Percentiles rank a stretch among this genome's conserved stretches.
Evolutionary conservation across 2,888 invertebrate genomes (phyloP).

Genomic region (Fragum sueziense): DNA sequence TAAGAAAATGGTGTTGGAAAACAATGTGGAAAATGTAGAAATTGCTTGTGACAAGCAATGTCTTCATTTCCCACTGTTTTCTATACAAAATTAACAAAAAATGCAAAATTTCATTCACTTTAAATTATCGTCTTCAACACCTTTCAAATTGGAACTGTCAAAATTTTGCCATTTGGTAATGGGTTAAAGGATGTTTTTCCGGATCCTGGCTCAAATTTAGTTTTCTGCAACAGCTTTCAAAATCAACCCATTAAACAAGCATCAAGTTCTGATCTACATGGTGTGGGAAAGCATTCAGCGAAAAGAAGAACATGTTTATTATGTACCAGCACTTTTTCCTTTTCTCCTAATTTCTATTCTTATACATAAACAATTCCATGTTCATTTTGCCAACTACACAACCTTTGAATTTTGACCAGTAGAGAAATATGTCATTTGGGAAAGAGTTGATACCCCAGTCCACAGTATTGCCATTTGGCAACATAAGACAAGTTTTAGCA

Average conservation of each 20-base stretch:
- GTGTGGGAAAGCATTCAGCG: background rate
- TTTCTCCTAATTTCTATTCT: background rate
- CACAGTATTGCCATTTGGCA: background rate
- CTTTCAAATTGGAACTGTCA: too few relatives aligned
- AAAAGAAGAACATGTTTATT: background rate
- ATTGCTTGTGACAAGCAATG: background rate
- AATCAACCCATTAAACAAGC: background rate
- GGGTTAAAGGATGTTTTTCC: too few relatives aligned
- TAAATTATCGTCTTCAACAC: too few relatives aligned
- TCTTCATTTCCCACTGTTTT: too few relatives aligned
- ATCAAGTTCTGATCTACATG: background rate
- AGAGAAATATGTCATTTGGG: background rate
- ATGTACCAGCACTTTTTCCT: background rate
- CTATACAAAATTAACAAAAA: too few relatives aligned
- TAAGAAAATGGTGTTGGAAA: too few relatives aligned
- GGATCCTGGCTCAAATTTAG: background rate
- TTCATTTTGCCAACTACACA: background rate
- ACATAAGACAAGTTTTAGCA: background rate
- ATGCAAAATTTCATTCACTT: too few relatives aligned
- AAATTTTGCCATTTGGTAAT: too few relatives aligned
- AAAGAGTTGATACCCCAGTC: background rate
- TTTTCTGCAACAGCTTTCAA: background rate
- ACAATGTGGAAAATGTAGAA: background rate
- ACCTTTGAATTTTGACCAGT: constrained; percentile 3
- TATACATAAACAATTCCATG: background rate